Percentiles rank a stretch among this genome's conserved stretches.
Conservation (phyloP, 1,140 invertebrate species). For the Chironomus striatipennis region DNA sequence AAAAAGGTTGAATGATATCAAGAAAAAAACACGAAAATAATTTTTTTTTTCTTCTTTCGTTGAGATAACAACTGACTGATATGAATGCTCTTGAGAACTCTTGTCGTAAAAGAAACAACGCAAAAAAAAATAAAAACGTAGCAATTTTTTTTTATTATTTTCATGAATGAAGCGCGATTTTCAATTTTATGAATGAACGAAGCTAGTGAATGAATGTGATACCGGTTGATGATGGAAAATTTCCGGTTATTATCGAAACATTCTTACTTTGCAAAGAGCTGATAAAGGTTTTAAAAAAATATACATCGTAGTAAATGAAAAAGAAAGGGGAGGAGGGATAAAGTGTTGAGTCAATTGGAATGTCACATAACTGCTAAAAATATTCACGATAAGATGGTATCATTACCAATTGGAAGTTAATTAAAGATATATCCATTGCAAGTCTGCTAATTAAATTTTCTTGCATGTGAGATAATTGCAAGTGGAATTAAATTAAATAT, state of each 20-base stretch:
- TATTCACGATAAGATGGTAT: too few species aligned
- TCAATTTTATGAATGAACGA: not conserved
- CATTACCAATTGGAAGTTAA: too few species aligned
- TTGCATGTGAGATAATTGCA: too few species aligned
- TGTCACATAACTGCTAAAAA: too few species aligned
- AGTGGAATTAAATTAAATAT: too few species aligned
- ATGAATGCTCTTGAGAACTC: not conserved
- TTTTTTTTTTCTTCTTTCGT: not conserved
- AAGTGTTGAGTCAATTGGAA: too few species aligned
- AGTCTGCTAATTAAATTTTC: too few species aligned
- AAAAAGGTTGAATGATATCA: not conserved
- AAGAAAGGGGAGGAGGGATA: not conserved
- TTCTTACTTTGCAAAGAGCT: not conserved
- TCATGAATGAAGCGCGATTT: not conserved
- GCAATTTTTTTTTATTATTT: not conserved
- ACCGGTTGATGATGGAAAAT: not conserved
- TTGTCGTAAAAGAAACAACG: not conserved
- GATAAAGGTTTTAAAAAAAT: not conserved
- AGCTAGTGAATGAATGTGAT: not conserved
- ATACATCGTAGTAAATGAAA: not conserved
- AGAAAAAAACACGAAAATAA: not conserved
- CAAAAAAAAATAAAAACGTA: not conserved
- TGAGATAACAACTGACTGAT: too few species aligned
- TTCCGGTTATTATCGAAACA: conserved; percentile 10
- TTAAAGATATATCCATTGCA: too few species aligned